Conservation (phyloP, 1,140 invertebrate genomes). For the Papilio machaon region DNA sequence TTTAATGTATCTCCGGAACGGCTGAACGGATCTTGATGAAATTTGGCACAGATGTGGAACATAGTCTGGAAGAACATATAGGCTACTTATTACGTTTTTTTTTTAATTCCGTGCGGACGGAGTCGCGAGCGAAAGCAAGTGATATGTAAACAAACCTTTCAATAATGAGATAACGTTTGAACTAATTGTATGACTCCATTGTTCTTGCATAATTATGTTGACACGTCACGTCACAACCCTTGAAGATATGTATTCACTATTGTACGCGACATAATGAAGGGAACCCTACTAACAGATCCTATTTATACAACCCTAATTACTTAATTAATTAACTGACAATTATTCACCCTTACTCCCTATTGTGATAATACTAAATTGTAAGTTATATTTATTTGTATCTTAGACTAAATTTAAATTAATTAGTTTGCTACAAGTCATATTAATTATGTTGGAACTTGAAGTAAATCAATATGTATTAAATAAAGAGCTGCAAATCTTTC, state of each 20-base stretch:
- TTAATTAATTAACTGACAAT: constrained; percentile 23
- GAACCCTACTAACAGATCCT: neutral
- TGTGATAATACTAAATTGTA: neutral
- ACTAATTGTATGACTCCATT: neutral
- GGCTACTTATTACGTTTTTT: too few relatives aligned
- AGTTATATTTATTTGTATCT: neutral
- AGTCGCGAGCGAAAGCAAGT: too few relatives aligned
- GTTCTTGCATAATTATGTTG: neutral
- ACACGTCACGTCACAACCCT: constrained; percentile 18
- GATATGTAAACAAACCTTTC: too few relatives aligned
- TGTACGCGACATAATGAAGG: neutral
- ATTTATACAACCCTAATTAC: constrained; percentile 19
- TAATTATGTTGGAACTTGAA: neutral
- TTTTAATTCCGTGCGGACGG: too few relatives aligned
- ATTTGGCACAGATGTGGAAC: too few relatives aligned
- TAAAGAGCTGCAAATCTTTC: neutral
- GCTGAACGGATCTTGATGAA: too few relatives aligned
- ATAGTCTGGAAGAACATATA: too few relatives aligned
- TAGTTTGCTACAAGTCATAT: neutral
- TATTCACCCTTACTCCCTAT: constrained; percentile 1
- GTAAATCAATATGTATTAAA: neutral
- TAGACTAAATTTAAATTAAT: neutral
- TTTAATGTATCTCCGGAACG: too few relatives aligned
- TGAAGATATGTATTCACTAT: constrained; percentile 11
- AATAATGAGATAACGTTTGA: neutral